Evolutionary conservation across 2,113 vertebrate genomes (phyloP), one percentile per base, ranked within the genome.

Genomic region (Electrona antarctica): DNA sequence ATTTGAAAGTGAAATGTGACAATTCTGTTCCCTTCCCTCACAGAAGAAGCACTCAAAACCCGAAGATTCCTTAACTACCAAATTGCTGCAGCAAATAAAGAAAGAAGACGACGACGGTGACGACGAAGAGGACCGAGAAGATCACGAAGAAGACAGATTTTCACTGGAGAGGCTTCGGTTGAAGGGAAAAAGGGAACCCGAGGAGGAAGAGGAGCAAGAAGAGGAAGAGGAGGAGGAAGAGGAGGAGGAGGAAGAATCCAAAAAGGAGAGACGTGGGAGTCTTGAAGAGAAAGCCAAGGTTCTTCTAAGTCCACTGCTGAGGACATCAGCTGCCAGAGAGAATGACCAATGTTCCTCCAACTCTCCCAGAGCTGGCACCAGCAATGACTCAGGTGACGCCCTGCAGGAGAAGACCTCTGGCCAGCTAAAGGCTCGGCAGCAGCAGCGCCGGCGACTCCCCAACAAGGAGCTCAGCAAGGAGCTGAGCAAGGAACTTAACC

Each of bases 381-480:
- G 97, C 85, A 91, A 93, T 0, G 95, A 96, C 0, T 89, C 89
- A 0, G 73, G 88, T 0, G 95, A 97, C 33, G 69, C 89, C 64
- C 21, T 21, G 21, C 92, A 93, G 47, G 94, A 95, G 77, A 95
- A 93, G 86, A 94, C 87, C 78, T 28, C 83, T 0, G 54, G 63
- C 48, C 94, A 92, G 74, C 88, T 92, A 21, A 96, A 95, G 88
- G 90, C 93, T 81, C 94, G 95, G 50, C 93, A 95, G 74, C 93
- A 95, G 74, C 97, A 96, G 81, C 92, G 94, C 11, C 84, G 94
- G 11, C 91, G 94, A 47, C 91, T 95, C 29, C 89, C 93, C 65
- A 96, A 93, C 88, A 98, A 96, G 60, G 96, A 98, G 88, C 87
- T 94, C 74, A 95, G 94, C 91, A 96, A 95, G 79, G 96, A 97